Evolutionary conservation across 2,888 invertebrate genomes (phyloP).

Genomic region (Euspilapteryx auroguttella): DNA sequence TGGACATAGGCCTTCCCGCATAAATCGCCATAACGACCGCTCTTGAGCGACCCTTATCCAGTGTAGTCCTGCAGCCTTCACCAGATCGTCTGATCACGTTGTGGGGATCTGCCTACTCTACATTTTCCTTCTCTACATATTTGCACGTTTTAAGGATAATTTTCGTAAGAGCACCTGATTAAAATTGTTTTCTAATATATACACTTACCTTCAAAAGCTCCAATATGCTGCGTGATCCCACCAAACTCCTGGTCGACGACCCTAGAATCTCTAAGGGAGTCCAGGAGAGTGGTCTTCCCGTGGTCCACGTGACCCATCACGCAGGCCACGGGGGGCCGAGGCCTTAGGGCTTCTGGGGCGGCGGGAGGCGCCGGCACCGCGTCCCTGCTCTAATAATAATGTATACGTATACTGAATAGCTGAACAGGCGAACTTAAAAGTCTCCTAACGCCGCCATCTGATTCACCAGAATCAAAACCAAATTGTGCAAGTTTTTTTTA

Average conservation of each 20-base stretch:
- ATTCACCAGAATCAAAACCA: no score
- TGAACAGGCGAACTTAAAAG: no score
- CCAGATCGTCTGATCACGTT: no score
- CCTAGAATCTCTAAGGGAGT: slow-evolving; percentile 80
- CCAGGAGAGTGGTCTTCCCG: slow-evolving; percentile 96
- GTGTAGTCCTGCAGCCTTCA: no score
- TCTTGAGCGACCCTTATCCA: no score
- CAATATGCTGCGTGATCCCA: slow-evolving; percentile 98
- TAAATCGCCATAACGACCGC: no score
- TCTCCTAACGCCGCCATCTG: no score
- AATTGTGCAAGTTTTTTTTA: no score
- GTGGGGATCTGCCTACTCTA: no score
- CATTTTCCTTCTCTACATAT: no score
- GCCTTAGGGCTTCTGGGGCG: slow-evolving; percentile 63
- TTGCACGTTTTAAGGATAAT: neutral
- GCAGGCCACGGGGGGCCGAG: slow-evolving; percentile 91
- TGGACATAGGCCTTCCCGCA: no score
- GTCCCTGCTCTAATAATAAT: slow-evolving; percentile 42
- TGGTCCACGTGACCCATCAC: slow-evolving; percentile 99
- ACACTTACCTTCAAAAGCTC: slow-evolving; percentile 83
- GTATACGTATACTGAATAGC: neutral
- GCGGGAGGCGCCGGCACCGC: slow-evolving; percentile 67
- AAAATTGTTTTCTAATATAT: neutral
- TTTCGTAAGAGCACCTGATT: slow-evolving; percentile 1
- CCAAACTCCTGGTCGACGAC: slow-evolving; percentile 94